Evolutionary conservation across 2,113 vertebrate genomes (phyloP).

Genomic region (Protomyctophum bolini): DNA sequence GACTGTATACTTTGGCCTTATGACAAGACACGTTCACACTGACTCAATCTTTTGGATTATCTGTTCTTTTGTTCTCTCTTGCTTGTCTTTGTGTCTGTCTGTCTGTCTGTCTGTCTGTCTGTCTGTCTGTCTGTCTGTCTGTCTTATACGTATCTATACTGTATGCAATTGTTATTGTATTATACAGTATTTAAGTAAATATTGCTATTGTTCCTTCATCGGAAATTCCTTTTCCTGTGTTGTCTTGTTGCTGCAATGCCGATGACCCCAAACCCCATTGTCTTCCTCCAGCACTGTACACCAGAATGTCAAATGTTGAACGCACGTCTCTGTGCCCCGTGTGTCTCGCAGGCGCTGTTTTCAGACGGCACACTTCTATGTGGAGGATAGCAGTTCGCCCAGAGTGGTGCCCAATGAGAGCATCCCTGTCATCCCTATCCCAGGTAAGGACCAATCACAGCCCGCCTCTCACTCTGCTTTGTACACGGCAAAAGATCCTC

Average conservation of each 20-base stretch:
- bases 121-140: neutral
- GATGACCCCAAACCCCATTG: no score
- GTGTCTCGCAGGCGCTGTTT: slow-evolving; percentile 89
- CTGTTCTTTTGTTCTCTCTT: no score
- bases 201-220: no score
- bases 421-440: slow-evolving; percentile 89
- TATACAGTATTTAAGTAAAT: no score
- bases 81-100: neutral
- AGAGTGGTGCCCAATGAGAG: slow-evolving; percentile 90
- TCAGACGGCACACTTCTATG: slow-evolving; percentile 94
- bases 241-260: no score
- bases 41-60: no score
- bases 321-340: neutral
- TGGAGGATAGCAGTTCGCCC: slow-evolving; percentile 91
- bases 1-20: slow-evolving; percentile 9
- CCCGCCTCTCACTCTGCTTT: neutral
- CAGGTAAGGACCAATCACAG: slow-evolving; percentile 80
- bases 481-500: no score
- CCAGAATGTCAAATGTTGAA: no score
- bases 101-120: slow-evolving; percentile 21
- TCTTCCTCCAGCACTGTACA: no score
- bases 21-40: no score
- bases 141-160: neutral
- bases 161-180: no score
- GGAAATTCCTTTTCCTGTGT: no score